A percentile compares a stretch with the other conserved stretches of the same genome.
These are phyloP conservation scores for Poecilia latipinna DNA, from an alignment of 2,113 vertebrate species.

Conservation along the genomic window DNA sequence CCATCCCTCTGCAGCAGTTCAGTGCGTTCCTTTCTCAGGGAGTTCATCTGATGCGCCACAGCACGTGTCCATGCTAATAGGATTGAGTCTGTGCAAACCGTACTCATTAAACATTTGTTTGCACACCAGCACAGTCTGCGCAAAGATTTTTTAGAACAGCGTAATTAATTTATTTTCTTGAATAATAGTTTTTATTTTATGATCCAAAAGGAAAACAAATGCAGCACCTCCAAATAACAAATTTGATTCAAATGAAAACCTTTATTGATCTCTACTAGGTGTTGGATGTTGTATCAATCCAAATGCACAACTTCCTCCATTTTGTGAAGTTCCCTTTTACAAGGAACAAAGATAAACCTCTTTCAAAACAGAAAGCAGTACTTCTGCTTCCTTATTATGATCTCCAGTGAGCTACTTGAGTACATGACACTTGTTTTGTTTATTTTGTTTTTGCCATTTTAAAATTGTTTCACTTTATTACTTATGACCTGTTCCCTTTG, in stretches of 20 bases:
- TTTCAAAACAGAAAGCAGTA: too few relatives aligned
- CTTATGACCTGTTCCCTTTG: too few relatives aligned
- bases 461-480: too few relatives aligned
- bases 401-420: too few relatives aligned
- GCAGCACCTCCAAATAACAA: background rate
- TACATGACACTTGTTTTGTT: too few relatives aligned
- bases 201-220: background rate
- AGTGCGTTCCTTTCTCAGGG: constrained; percentile 39
- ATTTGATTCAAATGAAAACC: background rate
- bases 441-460: too few relatives aligned
- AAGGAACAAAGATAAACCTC: too few relatives aligned
- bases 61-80: constrained; percentile 17
- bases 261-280: background rate
- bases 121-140: background rate
- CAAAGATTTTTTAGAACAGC: background rate
- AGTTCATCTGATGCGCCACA: constrained; percentile 27
- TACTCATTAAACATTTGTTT: background rate
- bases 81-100: background rate
- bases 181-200: background rate
- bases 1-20: constrained; percentile 13
- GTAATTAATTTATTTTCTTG: background rate
- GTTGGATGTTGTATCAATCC: background rate
- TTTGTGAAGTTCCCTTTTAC: too few relatives aligned
- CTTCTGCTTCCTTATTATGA: too few relatives aligned
- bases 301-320: too few relatives aligned